These are phyloP conservation scores for Neodontobutis hainanensis DNA, from an alignment of 2,113 vertebrate genomes.

Conservation along the genomic window DNA sequence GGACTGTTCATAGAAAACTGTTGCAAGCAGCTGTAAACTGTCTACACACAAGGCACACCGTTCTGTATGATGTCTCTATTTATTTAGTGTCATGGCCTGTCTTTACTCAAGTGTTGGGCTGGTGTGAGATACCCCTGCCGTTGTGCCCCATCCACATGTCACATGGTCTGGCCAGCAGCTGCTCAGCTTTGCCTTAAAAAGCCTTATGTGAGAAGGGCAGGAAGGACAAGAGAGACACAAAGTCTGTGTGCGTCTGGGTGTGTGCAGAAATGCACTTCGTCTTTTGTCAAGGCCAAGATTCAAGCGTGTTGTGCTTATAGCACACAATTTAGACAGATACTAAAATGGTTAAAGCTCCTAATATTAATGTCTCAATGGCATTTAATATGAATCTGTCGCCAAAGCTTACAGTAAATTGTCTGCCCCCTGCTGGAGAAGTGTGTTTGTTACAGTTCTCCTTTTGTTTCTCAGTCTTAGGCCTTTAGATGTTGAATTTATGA, in stretches of 20 bases:
- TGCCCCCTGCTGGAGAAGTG: conserved; percentile 54
- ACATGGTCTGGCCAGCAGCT: conserved; percentile 58
- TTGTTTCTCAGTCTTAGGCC: conserved; percentile 84
- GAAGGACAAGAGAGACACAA: conserved; percentile 35
- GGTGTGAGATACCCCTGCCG: conserved; percentile 32
- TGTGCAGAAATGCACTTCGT: conserved; percentile 31
- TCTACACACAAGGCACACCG: conserved; percentile 6
- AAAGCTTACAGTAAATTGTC: not conserved
- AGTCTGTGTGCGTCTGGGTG: conserved; percentile 43
- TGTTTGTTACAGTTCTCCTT: not conserved
- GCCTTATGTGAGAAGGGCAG: conserved; percentile 40
- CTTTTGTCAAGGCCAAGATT: conserved; percentile 15
- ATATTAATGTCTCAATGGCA: not conserved
- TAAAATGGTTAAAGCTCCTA: not conserved
- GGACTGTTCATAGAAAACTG: conserved; percentile 19
- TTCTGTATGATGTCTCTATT: conserved; percentile 26
- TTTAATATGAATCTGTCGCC: too few species aligned
- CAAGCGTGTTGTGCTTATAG: not conserved
- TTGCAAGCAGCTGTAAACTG: conserved; percentile 47
- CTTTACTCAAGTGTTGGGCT: conserved; percentile 30
- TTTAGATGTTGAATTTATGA: conserved; percentile 98
- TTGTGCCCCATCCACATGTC: conserved; percentile 48
- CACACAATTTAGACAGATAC: not conserved
- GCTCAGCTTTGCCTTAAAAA: conserved; percentile 54
- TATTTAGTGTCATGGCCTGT: conserved; percentile 37